Conservation (phyloP, 1,140 invertebrate genomes). For the Saxidomus purpurata region DNA sequence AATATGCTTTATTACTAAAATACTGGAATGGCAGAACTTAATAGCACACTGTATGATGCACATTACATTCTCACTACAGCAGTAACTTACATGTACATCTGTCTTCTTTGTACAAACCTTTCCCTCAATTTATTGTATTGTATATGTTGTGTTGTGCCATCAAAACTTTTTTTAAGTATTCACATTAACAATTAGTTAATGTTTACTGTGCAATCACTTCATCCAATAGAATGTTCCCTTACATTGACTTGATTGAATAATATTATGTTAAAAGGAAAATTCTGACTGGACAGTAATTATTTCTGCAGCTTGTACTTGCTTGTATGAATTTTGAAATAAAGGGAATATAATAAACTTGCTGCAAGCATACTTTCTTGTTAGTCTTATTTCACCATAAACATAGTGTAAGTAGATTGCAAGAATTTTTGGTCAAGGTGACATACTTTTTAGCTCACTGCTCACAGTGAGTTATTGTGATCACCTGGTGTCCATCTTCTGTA, state of each 20-base stretch:
- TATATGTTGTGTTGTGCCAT: constrained; percentile 37
- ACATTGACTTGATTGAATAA: neutral
- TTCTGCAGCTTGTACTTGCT: constrained; percentile 1
- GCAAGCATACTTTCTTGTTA: neutral
- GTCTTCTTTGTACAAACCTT: neutral
- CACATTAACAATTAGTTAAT: constrained; percentile 2
- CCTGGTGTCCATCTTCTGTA: too few species aligned
- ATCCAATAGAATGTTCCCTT: constrained; percentile 9
- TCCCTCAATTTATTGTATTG: neutral
- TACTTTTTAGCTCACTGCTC: too few species aligned
- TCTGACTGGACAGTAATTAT: neutral
- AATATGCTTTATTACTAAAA: too few species aligned
- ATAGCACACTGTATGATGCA: too few species aligned
- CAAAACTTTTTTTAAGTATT: constrained; percentile 4
- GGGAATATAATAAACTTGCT: neutral
- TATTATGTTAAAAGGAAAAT: neutral
- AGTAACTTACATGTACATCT: too few species aligned
- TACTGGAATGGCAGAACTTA: too few species aligned
- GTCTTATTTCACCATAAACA: too few species aligned
- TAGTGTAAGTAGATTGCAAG: too few species aligned
- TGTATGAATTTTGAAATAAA: constrained; percentile 13
- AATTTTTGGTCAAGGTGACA: too few species aligned
- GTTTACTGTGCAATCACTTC: constrained; percentile 31
- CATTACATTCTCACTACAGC: too few species aligned
- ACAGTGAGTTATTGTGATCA: too few species aligned